Evolutionary conservation across 1,140 invertebrate species (phyloP).

Genomic region (Laodelphax striatellus): DNA sequence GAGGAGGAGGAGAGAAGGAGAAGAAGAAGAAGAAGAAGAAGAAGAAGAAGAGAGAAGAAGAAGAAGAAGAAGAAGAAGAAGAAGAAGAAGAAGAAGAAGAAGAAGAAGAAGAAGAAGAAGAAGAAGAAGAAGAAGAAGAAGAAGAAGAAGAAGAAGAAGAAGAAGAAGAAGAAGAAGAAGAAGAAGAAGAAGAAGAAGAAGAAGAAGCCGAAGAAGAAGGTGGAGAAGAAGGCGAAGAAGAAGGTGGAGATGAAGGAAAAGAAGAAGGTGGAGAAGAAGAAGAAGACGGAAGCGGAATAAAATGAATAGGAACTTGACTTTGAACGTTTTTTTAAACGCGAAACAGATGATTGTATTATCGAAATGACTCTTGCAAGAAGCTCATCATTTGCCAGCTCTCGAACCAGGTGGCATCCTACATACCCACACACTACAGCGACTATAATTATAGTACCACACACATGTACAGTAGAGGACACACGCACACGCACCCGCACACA

Average conservation of each 20-base stretch:
- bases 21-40: conserved; percentile 10
- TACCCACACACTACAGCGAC: too few relatives aligned
- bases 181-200: conserved; percentile 3
- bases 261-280: too few relatives aligned
- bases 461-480: too few relatives aligned
- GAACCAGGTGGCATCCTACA: too few relatives aligned
- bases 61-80: conserved; percentile 3
- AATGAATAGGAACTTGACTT: neutral
- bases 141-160: neutral
- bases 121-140: neutral
- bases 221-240: conserved; percentile 3
- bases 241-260: neutral
- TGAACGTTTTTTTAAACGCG: neutral
- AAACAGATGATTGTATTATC: neutral
- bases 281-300: neutral
- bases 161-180: conserved; percentile 1
- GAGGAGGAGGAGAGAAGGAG: too few relatives aligned
- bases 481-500: too few relatives aligned
- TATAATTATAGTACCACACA: too few relatives aligned
- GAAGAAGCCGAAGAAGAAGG: conserved; percentile 1
- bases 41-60: too few relatives aligned
- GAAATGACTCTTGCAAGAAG: neutral
- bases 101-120: neutral
- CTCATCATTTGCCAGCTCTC: too few relatives aligned
- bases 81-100: neutral